Evolutionary conservation across 1,140 invertebrate genomes (phyloP), one percentile per base, ranked within the genome.

Genomic region (Camponotus floridanus): DNA sequence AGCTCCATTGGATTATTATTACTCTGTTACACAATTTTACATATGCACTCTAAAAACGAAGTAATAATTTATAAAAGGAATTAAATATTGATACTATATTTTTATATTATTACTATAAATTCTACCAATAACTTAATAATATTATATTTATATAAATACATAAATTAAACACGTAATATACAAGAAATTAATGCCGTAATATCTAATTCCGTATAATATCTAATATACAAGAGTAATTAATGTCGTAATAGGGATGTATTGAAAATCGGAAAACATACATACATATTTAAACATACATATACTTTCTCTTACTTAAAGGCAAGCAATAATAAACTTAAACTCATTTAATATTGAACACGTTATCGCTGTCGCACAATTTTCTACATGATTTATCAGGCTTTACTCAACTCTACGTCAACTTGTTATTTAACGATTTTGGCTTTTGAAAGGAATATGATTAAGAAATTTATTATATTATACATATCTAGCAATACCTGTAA

Each of bases 271-370:
- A 71, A 55, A 55, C n/a, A n/a, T n/a, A n/a, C n/a, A n/a, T n/a
- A n/a, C n/a, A n/a, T n/a, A 6, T 74, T 57, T 21, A 11, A 2
- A 57, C n/a, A 39, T 26, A 31, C 71, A 39, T 67, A n/a, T 64
- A 21, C 9, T 15, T 26, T 13, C 18, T 26, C 15, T 0, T 57
- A 68, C 21, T 65, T 42, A 33, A 48, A 59, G 31, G 3, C 21
- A 11, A 68, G 48, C 48, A 68, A 31, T 9, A 21, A 61, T 39
- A 55, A 6, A 33, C 1, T 59, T 85, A 51, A 70, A 26, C n/a
- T 70, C 31, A 59, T 70, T 80, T 70, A 51, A 79, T 79, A 79
- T 79, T 45, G 48, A 59, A 59, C 21, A 45, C 42, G 26, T 6
- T 42, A 2, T 11, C 21, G 6, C 18, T 57, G 36, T 67, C 18